Evolutionary conservation across 2,888 invertebrate species (phyloP).

Genomic region (Sipunculus nudus): DNA sequence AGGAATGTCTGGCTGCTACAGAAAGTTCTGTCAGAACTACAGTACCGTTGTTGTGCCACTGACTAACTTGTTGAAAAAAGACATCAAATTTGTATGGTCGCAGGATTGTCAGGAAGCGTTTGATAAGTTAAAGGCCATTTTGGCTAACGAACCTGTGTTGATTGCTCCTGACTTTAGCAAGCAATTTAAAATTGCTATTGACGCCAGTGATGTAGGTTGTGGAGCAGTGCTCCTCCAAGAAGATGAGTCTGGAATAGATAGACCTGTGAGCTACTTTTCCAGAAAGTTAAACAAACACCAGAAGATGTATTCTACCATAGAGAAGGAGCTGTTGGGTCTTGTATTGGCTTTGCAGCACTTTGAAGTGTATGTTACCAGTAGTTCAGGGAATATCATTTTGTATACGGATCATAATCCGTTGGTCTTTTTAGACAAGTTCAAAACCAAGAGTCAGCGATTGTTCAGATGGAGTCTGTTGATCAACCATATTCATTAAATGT

Average conservation of each 20-base stretch:
- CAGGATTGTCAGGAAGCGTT: constrained; percentile 48
- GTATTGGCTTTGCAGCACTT: constrained; percentile 36
- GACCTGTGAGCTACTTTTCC: constrained; percentile 38
- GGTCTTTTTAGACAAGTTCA: constrained; percentile 33
- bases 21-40: background rate
- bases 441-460: constrained; percentile 28
- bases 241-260: constrained; percentile 30
- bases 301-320: constrained; percentile 36
- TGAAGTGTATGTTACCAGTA: constrained; percentile 28
- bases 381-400: constrained; percentile 19
- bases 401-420: constrained; percentile 40
- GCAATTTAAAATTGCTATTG: constrained; percentile 38
- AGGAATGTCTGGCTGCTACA: constrained; percentile 10
- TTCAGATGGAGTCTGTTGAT: constrained; percentile 32
- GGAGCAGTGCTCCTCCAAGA: constrained; percentile 42
- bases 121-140: constrained; percentile 43
- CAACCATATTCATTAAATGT: constrained; percentile 31
- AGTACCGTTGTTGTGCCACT: background rate
- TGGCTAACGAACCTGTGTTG: constrained; percentile 26
- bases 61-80: constrained; percentile 5
- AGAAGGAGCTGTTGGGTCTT: constrained; percentile 39
- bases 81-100: constrained; percentile 46
- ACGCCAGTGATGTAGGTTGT: constrained; percentile 41
- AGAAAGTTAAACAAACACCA: constrained; percentile 37
- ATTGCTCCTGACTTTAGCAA: constrained; percentile 31